phyloP scores from a whole-genome alignment of 2,797 vertebrate species.

The Echiichthys vipera region DNA sequence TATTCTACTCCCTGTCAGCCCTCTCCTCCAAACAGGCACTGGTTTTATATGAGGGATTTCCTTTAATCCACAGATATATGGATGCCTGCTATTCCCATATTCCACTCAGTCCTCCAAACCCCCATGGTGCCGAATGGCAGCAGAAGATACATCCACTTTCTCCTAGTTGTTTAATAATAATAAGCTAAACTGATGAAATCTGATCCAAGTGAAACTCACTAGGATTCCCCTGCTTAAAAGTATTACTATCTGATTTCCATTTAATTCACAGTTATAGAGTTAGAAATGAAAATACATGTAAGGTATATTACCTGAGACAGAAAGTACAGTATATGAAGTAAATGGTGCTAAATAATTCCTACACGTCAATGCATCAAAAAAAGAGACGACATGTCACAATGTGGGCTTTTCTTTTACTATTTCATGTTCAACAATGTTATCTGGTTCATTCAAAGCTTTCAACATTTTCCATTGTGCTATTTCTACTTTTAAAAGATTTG shows the following conservation, averaged over 20 bases:
- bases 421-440: neutral
- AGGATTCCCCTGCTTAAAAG: neutral
- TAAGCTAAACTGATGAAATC: slow-evolving; percentile 26
- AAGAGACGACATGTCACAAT: neutral
- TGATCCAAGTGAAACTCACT: slow-evolving; percentile 18
- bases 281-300: neutral
- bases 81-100: slow-evolving; percentile 43
- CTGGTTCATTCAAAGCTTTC: neutral
- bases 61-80: slow-evolving; percentile 64
- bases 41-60: slow-evolving; percentile 63
- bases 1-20: slow-evolving; percentile 47
- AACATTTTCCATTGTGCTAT: neutral
- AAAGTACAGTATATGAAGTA: neutral
- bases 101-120: slow-evolving; percentile 21
- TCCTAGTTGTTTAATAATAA: slow-evolving; percentile 32
- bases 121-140: neutral
- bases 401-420: neutral
- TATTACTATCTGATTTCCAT: neutral
- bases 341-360: neutral
- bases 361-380: neutral
- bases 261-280: neutral
- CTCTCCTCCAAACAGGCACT: slow-evolving; percentile 45
- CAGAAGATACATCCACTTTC: slow-evolving; percentile 18
- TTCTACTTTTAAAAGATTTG: neutral
- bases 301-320: neutral